phyloP scores from a whole-genome alignment of 2,888 invertebrate species.

The Oscheius sp. region DNA sequence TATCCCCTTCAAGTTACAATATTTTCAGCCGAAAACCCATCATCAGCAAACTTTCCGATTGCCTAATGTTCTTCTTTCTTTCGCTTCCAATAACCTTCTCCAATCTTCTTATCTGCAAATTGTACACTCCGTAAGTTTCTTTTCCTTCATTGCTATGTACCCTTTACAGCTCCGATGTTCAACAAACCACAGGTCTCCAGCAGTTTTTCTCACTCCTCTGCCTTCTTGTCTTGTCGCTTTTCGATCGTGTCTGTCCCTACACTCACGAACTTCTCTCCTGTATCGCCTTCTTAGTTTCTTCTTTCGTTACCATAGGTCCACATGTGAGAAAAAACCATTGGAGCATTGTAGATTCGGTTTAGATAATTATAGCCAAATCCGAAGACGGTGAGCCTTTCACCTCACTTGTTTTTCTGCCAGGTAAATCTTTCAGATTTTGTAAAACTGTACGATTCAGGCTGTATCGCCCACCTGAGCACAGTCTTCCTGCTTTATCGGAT shows the following conservation, averaged over 20 bases:
- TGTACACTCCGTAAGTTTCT: slow-evolving; percentile 65
- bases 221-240: slow-evolving; percentile 57
- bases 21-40: slow-evolving; percentile 54
- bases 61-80: slow-evolving; percentile 62
- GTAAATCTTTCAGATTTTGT: slow-evolving; percentile 35
- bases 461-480: slow-evolving; percentile 67
- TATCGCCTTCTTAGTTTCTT: slow-evolving; percentile 83
- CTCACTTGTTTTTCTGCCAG: slow-evolving; percentile 70
- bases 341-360: not conserved
- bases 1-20: not conserved
- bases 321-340: slow-evolving; percentile 55
- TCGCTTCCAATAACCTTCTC: slow-evolving; percentile 64
- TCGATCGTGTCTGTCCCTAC: slow-evolving; percentile 57
- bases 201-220: slow-evolving; percentile 62
- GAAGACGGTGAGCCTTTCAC: slow-evolving; percentile 56
- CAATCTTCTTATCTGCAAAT: slow-evolving; percentile 62
- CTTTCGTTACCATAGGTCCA: slow-evolving; percentile 74
- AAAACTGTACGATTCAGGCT: slow-evolving; percentile 46
- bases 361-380: slow-evolving; percentile 56
- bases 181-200: slow-evolving; percentile 62
- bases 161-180: slow-evolving; percentile 60
- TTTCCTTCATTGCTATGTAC: not conserved
- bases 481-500: slow-evolving; percentile 70
- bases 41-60: slow-evolving; percentile 66
- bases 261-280: slow-evolving; percentile 82